These are phyloP conservation scores for Enteromius mattozi DNA, from an alignment of 2,797 vertebrate species.

Conservation along the genomic window DNA sequence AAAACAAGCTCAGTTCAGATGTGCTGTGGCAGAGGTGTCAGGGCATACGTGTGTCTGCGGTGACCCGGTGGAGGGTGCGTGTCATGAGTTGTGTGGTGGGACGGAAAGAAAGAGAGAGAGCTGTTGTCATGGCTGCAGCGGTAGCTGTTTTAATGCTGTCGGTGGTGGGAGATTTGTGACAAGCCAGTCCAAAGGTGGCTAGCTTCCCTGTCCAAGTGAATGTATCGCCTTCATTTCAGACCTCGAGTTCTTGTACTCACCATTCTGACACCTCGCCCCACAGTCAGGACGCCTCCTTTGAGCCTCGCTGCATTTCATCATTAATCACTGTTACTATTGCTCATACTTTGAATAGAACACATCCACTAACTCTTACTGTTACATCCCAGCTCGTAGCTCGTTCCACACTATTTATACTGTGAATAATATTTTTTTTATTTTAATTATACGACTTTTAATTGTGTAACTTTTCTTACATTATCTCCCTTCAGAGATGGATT, in stretches of 20 bases:
- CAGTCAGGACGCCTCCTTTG: conserved; percentile 12
- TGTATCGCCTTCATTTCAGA: conserved; percentile 31
- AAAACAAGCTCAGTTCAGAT: conserved; percentile 38
- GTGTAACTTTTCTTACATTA: neutral
- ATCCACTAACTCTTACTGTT: neutral
- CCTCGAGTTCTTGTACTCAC: neutral
- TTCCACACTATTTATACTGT: neutral
- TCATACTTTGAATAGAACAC: neutral
- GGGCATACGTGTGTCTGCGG: conserved; percentile 17
- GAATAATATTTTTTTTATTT: neutral
- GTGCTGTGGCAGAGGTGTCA: conserved; percentile 25
- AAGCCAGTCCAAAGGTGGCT: conserved; percentile 32
- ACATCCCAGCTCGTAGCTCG: neutral
- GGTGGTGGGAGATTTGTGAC: conserved; percentile 43
- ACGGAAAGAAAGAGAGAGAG: conserved; percentile 14
- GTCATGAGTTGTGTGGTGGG: conserved; percentile 11
- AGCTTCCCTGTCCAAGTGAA: conserved; percentile 35
- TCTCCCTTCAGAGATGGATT: neutral
- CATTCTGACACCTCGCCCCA: conserved; percentile 39
- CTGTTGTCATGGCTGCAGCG: conserved; percentile 9
- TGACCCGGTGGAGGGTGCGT: conserved; percentile 21
- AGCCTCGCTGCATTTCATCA: conserved; percentile 15
- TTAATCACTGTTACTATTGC: conserved; percentile 11
- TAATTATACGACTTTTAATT: neutral
- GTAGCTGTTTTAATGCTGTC: conserved; percentile 34